Evolutionary conservation across 2,888 invertebrate genomes (phyloP), one percentile per base, ranked within the genome.

Genomic region (Aspidiotus destructor): DNA sequence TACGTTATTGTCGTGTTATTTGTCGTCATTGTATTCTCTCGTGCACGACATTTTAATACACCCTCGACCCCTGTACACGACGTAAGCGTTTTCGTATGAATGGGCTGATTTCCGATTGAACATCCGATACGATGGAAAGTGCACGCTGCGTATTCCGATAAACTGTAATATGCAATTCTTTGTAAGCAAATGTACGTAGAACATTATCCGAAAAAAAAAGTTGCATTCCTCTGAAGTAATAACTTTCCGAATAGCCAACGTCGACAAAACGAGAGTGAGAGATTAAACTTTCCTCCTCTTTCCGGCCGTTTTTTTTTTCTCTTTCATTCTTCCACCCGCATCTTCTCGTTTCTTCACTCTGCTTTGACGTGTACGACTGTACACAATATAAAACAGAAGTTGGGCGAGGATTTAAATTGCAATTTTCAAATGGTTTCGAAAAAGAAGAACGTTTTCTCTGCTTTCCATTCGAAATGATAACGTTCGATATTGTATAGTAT

Each of bases 331-430:
- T n/a, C 48, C 48, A 2, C 48, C 11, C 48, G 48, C n/a, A 48
- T n/a, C 48, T 48, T 48, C 48, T 48, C n/a, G 10, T 48, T n/a
- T 48, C 48, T 48, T 48, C 48, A 48, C 6, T 48, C 6, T 6
- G n/a, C 48, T 48, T 48, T 48, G 48, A 48, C n/a, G n/a, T 13
- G n/a, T 11, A n/a, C 48, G n/a, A 48, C 48, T 13, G 48, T 13
- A 48, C 48, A 48, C 48, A 48, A 48, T 48, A 48, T 48, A 48
- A 48, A 48, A 48, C 48, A 48, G 48, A 48, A 48, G 48, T 48
- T 48, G n/a, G 11, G 48, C n/a, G 48, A 48, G n/a, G 48, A 48
- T 48, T 48, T 48, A 48, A 48, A 48, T 48, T 48, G 48, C 48
- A 48, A 48, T 48, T 48, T 48, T 48, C 48, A 48, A 48, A 48